Evolutionary conservation across 1,140 invertebrate genomes (phyloP), one percentile per base, ranked within the genome.

Genomic region (Zaprionus africanus): DNA sequence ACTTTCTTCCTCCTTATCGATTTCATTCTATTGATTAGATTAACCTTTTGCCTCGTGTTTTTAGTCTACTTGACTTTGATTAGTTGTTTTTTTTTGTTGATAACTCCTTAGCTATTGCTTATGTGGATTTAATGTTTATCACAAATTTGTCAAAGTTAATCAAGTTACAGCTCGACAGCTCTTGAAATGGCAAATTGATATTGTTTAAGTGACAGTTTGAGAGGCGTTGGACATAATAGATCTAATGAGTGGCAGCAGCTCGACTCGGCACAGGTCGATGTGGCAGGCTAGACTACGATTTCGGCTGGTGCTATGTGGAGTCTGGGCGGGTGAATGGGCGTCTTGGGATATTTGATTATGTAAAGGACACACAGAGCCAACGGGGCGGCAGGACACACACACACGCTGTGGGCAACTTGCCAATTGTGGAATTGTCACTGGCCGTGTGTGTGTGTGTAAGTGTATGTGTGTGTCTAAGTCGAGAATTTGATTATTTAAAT

Each of bases 401-500:
- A 13, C 38, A n/a, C 11, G 46, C 46, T 51, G 17, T 51, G 46
- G 46, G 46, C 46, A 51, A 24, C 46, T 22, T 24, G 46, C 36
- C 22, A 57, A 43, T 31, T 57, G 41, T 46, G n/a, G 15, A 63
- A 36, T 9, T 49, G n/a, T 53, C 57, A 51, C 3, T 60, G 19
- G 46, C 22, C n/a, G 22, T 46, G 41, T 43, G n/a, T 28, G 4
- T 28, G 17, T 53, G 28, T 4, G 13, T 24, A 31, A 63, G 58
- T 38, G 43, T 31, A 36, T 49, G 41, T 36, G 51, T 74, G 61
- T 60, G 24, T 56, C 49, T 57, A 38, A 64, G 73, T 62, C 64
- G 64, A 76, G 56, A 57, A 85, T 90, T 90, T 85, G 81, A 90
- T 88, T 88, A 88, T 90, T 84, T 88, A 88, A 90, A 90, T 88